A percentile compares a stretch with the other conserved stretches of the same genome.
These are phyloP conservation scores for Rana temporaria DNA, from an alignment of 2,113 vertebrate genomes.

Conservation along the genomic window DNA sequence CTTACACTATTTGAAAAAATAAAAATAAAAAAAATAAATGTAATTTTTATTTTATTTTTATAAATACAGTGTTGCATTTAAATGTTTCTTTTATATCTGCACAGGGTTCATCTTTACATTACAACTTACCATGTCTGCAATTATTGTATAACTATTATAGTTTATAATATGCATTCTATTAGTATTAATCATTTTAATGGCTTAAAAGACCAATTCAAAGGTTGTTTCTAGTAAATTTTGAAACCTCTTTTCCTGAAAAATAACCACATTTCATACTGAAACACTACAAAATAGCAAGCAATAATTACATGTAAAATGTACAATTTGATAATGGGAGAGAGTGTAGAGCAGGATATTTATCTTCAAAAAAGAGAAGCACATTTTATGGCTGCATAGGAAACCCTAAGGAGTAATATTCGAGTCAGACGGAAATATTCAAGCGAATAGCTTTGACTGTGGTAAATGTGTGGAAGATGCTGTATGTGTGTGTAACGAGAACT, in stretches of 20 bases:
- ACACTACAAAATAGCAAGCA: not conserved
- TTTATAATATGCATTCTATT: too few species aligned
- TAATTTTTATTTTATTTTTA: too few species aligned
- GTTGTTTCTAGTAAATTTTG: not conserved
- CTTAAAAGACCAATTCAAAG: not conserved
- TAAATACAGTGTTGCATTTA: too few species aligned
- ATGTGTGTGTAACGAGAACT: conserved; percentile 55
- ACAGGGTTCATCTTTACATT: too few species aligned
- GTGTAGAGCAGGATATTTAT: conserved; percentile 22
- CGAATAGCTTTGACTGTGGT: conserved; percentile 56
- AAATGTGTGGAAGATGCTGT: conserved; percentile 50
- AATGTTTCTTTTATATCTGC: too few species aligned
- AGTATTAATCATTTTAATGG: too few species aligned
- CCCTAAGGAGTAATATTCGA: conserved; percentile 56
- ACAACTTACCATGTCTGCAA: too few species aligned
- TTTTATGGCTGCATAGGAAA: conserved; percentile 56
- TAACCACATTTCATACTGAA: not conserved
- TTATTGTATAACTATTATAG: too few species aligned
- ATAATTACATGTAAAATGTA: conserved; percentile 13
- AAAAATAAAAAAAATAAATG: too few species aligned
- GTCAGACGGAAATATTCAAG: conserved; percentile 57
- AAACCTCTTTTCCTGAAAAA: not conserved
- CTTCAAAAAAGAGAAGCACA: conserved; percentile 33
- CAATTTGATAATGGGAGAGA: conserved; percentile 29
- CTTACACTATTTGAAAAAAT: too few species aligned